Percentiles rank a stretch among this genome's conserved stretches.
phyloP scores from a whole-genome alignment of 2,888 invertebrate species.

The Cryptocheilus praepositus region DNA sequence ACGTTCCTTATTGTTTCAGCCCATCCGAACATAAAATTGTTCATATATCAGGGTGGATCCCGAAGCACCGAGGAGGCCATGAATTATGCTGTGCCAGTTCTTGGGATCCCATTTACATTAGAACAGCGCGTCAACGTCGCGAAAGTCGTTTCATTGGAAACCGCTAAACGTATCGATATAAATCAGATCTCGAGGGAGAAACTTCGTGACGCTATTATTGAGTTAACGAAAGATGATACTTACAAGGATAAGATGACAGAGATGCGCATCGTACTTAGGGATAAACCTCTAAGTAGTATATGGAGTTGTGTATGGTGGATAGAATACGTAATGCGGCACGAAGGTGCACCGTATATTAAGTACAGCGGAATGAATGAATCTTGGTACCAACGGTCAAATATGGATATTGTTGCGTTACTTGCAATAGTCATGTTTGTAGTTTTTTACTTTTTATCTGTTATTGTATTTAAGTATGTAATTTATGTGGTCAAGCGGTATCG shows the following conservation, averaged over 20 bases:
- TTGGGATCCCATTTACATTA: conserved; percentile 54
- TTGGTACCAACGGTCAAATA: conserved; percentile 52
- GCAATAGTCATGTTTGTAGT: conserved; percentile 20
- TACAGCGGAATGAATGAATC: conserved; percentile 34
- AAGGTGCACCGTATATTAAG: conserved; percentile 48
- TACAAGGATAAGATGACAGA: conserved; percentile 49
- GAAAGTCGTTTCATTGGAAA: conserved; percentile 42
- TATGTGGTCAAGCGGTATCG: not conserved
- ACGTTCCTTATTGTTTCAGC: conserved; percentile 29
- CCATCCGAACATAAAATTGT: conserved; percentile 60
- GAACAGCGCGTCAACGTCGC: conserved; percentile 51
- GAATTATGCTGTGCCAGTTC: conserved; percentile 49
- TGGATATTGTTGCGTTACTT: conserved; percentile 48
- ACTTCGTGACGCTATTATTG: conserved; percentile 35
- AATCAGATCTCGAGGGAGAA: conserved; percentile 24
- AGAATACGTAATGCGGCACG: conserved; percentile 56
- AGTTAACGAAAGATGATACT: conserved; percentile 46
- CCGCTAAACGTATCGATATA: conserved; percentile 40
- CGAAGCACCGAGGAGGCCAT: conserved; percentile 61
- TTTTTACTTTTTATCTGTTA: not conserved
- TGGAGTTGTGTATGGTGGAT: conserved; percentile 55
- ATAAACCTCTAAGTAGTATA: conserved; percentile 43
- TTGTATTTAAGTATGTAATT: not conserved
- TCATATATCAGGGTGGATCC: conserved; percentile 61
- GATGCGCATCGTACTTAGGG: conserved; percentile 21